Conservation (phyloP, 2,113 vertebrate species). For the Eurypyga helias region DNA sequence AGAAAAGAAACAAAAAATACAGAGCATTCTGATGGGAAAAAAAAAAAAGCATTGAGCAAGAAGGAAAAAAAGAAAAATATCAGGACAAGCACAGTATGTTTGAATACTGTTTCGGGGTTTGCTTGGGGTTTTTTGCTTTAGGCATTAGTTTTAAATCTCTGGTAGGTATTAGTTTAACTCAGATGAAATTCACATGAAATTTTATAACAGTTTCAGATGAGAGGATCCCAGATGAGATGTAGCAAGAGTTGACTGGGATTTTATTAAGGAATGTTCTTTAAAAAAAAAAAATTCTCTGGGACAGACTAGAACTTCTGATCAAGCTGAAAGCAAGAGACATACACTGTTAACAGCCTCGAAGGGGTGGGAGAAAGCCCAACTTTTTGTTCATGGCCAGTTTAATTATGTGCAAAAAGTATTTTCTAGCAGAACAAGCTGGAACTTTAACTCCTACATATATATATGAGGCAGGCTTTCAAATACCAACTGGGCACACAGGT, state of each 20-base stretch:
- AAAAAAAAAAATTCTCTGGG: background rate
- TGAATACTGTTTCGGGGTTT: background rate
- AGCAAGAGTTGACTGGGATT: background rate
- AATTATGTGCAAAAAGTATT: background rate
- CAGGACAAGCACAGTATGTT: rapidly evolving
- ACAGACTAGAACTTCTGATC: background rate
- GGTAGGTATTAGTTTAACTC: background rate
- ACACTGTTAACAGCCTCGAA: background rate
- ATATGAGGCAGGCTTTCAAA: rapidly evolving
- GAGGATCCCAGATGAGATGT: background rate
- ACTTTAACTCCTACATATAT: background rate
- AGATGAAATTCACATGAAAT: background rate
- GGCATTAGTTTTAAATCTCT: background rate
- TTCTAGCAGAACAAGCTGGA: background rate
- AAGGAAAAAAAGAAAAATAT: background rate
- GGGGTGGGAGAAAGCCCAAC: background rate
- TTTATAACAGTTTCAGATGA: background rate
- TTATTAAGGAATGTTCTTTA: background rate
- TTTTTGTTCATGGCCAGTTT: background rate
- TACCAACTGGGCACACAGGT: background rate
- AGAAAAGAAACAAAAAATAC: background rate
- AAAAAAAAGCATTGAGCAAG: background rate
- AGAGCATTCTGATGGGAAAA: background rate
- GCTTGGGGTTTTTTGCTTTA: background rate
- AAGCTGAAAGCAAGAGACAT: background rate